Percentiles rank a stretch among this genome's conserved stretches.
Evolutionary conservation across 2,113 vertebrate species (phyloP).

Genomic region (Salvelinus alpinus): DNA sequence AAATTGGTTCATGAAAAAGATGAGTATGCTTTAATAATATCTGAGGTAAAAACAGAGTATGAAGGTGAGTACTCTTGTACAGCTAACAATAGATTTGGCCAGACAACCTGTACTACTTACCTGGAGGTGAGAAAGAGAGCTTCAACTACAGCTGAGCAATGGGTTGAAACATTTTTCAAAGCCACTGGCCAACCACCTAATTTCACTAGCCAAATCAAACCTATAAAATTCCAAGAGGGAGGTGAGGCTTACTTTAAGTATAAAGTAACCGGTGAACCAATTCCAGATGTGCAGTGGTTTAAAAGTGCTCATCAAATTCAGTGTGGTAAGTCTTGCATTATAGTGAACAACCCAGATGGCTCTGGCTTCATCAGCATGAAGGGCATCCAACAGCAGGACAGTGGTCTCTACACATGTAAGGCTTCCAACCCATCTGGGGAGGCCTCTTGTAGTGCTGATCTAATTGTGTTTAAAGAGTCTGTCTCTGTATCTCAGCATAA

Average conservation of each 20-base stretch:
- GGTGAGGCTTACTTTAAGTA: conserved; percentile 79
- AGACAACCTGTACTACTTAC: conserved; percentile 77
- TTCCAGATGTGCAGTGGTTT: conserved; percentile 81
- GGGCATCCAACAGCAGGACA: conserved; percentile 72
- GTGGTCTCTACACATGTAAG: conserved; percentile 81
- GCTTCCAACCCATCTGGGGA: conserved; percentile 80
- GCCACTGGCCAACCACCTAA: conserved; percentile 73
- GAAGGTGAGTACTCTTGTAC: conserved; percentile 85
- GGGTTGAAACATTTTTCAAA: conserved; percentile 75
- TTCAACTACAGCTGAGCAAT: conserved; percentile 63
- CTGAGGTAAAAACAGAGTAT: conserved; percentile 71
- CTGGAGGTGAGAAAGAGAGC: conserved; percentile 76
- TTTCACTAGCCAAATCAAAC: conserved; percentile 75
- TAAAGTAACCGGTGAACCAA: conserved; percentile 72
- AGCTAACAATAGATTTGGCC: conserved; percentile 80
- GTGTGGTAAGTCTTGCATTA: conserved; percentile 59
- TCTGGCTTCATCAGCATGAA: conserved; percentile 79
- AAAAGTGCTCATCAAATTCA: conserved; percentile 74
- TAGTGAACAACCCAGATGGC: conserved; percentile 75
- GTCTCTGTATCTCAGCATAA: conserved; percentile 52
- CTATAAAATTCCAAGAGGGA: conserved; percentile 73
- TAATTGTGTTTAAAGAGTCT: conserved; percentile 73
- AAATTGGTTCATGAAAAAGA: conserved; percentile 81
- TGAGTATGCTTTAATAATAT: conserved; percentile 83
- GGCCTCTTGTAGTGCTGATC: conserved; percentile 77